These are phyloP conservation scores for Oreochromis niloticus DNA, from an alignment of 2,113 vertebrate genomes.

Conservation along the genomic window DNA sequence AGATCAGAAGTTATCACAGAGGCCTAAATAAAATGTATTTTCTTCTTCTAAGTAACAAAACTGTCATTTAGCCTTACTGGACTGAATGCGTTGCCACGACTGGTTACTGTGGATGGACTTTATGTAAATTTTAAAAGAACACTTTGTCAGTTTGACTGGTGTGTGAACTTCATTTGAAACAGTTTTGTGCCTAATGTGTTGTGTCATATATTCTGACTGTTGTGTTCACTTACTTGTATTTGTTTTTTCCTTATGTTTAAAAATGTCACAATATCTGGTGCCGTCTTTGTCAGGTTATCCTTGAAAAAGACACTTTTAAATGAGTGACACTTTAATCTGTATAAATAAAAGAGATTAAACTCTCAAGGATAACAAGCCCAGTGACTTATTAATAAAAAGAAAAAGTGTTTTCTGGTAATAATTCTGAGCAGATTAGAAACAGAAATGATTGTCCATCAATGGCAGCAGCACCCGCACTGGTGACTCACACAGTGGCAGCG, in stretches of 20 bases:
- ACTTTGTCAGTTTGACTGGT: neutral
- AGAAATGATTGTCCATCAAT: neutral
- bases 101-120: neutral
- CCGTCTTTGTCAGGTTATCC: neutral
- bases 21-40: neutral
- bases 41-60: fast-evolving
- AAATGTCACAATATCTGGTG: neutral
- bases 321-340: neutral
- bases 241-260: neutral
- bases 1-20: neutral
- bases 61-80: neutral
- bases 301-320: neutral
- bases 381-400: neutral
- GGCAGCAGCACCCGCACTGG: neutral
- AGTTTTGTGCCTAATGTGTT: fast-evolving
- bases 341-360: neutral
- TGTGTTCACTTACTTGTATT: neutral
- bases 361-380: neutral
- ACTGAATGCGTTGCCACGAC: neutral
- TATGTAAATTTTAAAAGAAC: neutral
- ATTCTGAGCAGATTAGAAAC: neutral
- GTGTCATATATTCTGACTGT: neutral
- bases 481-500: neutral
- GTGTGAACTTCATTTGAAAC: neutral
- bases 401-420: neutral